Percentiles rank a stretch among this genome's conserved stretches.
These are phyloP conservation scores for Fistularia commersonii DNA, from an alignment of 2,797 vertebrate species.

Conservation along the genomic window DNA sequence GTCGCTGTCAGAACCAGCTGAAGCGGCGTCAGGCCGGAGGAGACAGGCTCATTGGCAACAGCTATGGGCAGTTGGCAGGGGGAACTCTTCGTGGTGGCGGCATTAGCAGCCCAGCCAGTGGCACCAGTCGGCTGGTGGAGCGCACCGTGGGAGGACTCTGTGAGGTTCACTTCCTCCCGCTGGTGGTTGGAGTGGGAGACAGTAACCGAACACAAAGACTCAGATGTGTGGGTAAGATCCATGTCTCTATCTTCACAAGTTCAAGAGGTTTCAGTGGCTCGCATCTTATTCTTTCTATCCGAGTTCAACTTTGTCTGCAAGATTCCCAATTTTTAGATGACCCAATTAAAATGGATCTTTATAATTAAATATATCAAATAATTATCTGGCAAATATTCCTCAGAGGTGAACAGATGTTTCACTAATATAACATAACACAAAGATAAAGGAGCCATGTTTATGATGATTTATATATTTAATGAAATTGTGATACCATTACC, in stretches of 20 bases:
- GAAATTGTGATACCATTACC: too few species aligned
- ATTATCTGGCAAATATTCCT: too few species aligned
- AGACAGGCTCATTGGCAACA: constrained; percentile 57
- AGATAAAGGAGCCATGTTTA: too few species aligned
- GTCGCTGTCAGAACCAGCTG: constrained; percentile 80
- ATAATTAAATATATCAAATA: too few species aligned
- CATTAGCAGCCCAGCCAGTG: constrained; percentile 1
- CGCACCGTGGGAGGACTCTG: constrained; percentile 61
- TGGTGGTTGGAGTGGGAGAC: constrained; percentile 73
- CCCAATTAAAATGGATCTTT: too few species aligned
- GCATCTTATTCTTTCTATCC: too few species aligned
- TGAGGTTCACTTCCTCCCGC: constrained; percentile 80
- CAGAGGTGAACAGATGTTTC: too few species aligned
- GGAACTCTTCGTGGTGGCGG: constrained; percentile 8
- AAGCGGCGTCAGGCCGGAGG: constrained; percentile 66
- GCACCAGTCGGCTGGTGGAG: constrained; percentile 44
- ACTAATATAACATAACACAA: too few species aligned
- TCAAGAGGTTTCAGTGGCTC: not conserved
- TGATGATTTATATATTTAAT: too few species aligned
- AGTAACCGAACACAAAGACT: constrained; percentile 73
- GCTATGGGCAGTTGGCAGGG: constrained; percentile 19
- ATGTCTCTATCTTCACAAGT: not conserved
- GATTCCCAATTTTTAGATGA: too few species aligned
- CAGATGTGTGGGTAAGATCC: constrained; percentile 73
- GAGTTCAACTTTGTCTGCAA: too few species aligned